A percentile compares a stretch with the other conserved stretches of the same genome.
Conservation (phyloP, 1,140 invertebrate genomes). For the Mamestra configurata region DNA sequence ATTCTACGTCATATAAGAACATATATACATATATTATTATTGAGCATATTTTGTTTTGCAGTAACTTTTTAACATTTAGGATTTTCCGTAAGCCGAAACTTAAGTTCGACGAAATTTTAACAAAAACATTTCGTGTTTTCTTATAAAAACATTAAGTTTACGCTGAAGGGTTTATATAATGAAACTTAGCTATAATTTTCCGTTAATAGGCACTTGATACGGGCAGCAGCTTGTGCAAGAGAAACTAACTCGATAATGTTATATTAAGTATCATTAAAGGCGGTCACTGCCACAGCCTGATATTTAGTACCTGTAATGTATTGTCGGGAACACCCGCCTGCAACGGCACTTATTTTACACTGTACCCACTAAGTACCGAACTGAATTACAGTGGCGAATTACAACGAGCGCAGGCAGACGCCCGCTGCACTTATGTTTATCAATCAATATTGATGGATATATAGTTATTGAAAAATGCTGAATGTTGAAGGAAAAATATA, state of each 20-base stretch:
- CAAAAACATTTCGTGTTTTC: not conserved
- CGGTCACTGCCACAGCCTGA: not conserved
- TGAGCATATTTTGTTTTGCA: not conserved
- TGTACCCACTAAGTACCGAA: no score
- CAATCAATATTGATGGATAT: not conserved
- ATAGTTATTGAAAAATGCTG: not conserved
- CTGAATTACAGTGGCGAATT: not conserved
- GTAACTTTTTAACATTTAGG: not conserved
- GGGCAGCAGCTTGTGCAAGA: not conserved
- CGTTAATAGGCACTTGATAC: not conserved
- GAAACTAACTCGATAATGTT: constrained; percentile 9
- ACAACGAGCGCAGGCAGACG: not conserved
- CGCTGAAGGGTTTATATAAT: not conserved
- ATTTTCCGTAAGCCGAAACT: not conserved
- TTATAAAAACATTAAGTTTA: not conserved
- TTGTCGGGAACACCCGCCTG: not conserved
- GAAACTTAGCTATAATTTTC: not conserved
- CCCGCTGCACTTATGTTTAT: no score
- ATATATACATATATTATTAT: no score
- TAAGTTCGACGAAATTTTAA: not conserved
- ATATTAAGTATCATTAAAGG: constrained; percentile 1
- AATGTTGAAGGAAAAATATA: no score
- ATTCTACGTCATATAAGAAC: no score
- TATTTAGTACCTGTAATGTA: not conserved
- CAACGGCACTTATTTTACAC: not conserved